Percentiles rank a stretch among this genome's conserved stretches.
Conservation (phyloP, 2,113 vertebrate genomes). For the Hylia prasina region DNA sequence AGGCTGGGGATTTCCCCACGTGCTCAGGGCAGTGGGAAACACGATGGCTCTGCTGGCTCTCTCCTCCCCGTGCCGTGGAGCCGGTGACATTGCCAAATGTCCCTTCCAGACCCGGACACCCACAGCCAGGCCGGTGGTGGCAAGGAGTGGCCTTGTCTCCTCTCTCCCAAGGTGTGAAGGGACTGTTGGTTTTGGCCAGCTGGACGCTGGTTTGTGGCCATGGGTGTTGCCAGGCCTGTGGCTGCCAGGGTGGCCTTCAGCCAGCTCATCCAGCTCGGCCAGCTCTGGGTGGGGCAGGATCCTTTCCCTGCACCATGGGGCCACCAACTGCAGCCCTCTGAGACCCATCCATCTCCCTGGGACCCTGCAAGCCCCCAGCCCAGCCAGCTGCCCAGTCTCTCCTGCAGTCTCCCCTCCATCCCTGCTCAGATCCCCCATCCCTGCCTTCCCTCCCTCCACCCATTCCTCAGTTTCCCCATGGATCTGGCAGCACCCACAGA, state of each 20-base stretch:
- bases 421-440: not conserved
- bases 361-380: not conserved
- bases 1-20: rapidly evolving
- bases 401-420: rapidly evolving
- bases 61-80: not conserved
- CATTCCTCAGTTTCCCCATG: not conserved
- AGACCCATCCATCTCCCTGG: not conserved
- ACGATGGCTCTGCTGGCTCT: not conserved
- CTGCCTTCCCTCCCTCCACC: not conserved
- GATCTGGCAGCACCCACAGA: not conserved
- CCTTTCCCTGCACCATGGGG: not conserved
- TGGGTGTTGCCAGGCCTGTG: not conserved
- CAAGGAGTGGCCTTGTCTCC: not conserved
- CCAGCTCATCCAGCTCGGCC: not conserved
- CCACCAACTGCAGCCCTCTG: rapidly evolving
- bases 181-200: constrained; percentile 1
- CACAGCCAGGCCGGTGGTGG: not conserved
- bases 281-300: not conserved
- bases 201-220: not conserved
- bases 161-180: not conserved
- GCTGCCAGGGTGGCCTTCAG: not conserved
- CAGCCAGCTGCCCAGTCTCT: not conserved
- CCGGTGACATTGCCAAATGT: rapidly evolving
- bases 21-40: rapidly evolving
- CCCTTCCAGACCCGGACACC: not conserved